phyloP scores from a whole-genome alignment of 2,888 invertebrate species.

The Drosophila falleni region DNA sequence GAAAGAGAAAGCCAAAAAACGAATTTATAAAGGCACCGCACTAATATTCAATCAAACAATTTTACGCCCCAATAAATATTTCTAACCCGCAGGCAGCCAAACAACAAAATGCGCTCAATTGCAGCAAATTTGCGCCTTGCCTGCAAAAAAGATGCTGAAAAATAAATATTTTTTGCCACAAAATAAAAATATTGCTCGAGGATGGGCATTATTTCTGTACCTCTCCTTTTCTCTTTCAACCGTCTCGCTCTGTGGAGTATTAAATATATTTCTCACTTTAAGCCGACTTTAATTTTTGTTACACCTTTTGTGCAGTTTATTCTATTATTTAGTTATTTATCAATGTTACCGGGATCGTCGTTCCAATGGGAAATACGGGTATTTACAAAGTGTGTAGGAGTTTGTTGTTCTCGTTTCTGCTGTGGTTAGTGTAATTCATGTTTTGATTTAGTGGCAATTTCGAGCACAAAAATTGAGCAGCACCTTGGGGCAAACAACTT shows the following conservation, averaged over 20 bases:
- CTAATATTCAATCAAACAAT: constrained; percentile 81
- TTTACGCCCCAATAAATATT: constrained; percentile 74
- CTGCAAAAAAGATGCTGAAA: constrained; percentile 27
- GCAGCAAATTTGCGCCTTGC: constrained; percentile 69
- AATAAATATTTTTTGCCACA: constrained; percentile 47
- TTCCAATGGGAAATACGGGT: constrained; percentile 36
- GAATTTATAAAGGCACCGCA: constrained; percentile 41
- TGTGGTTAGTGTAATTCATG: constrained; percentile 33
- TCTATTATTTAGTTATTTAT: constrained; percentile 79
- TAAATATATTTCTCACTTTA: constrained; percentile 19
- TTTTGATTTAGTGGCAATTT: constrained; percentile 81
- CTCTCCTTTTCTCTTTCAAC: background rate
- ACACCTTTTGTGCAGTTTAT: constrained; percentile 72
- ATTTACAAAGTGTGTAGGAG: constrained; percentile 60
- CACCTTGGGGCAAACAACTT: constrained; percentile 55
- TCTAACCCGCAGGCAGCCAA: constrained; percentile 64
- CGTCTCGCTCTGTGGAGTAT: no score
- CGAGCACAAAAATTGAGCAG: constrained; percentile 64
- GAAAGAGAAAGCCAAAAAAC: constrained; percentile 37
- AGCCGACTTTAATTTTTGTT: constrained; percentile 61
- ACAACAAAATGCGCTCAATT: constrained; percentile 64
- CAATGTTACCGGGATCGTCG: constrained; percentile 48
- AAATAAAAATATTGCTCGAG: constrained; percentile 46
- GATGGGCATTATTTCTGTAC: constrained; percentile 33
- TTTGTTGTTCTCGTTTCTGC: constrained; percentile 32